Evolutionary conservation across 2,113 vertebrate genomes (phyloP), one percentile per base, ranked within the genome.

Genomic region (Periophthalmodon schlosseri): DNA sequence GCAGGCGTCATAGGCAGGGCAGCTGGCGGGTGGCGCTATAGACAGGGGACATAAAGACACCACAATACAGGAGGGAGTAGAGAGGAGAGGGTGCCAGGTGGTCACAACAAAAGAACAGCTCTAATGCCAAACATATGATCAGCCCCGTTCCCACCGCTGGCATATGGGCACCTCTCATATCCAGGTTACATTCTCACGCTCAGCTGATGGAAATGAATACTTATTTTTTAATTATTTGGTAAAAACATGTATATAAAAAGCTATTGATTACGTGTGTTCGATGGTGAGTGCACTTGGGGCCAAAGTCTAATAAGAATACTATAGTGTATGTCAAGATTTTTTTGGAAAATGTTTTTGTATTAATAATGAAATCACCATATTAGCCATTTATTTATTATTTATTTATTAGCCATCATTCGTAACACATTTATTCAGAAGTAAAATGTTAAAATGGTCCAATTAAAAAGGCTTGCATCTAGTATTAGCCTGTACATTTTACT

Each of bases 1-100:
- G 87, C 88, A 86, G 88, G 86, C 76, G 74, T 86, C 69, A 23
- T 24, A 72, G 82, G 77, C 79, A 69, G 67, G 84, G 88, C 93
- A 94, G 93, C 93, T 93, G 94, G 91, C 80, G 61, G 75, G 83
- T 87, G 84, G 75, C 68, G 70, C 80, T n/a, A 18, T 3, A 44
- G 63, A 65, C 33, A 11, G 33, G 9, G 34, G 34, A 65, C 81
- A 93, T 84, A 92, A 90, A 92, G 90, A 76, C 83, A 82, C 68
- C 87, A 89, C 88, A 93, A 93, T 90, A 84, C 88, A 80, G 84
- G 87, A 89, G 92, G 92, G 92, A 92, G 92, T 91, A 92, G 76
- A 76, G 77, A 84, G 87, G 81, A 88, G 24, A 81, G 87, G 84
- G 80, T 85, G 92, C 87, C 94, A 95, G 94, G 93, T 95, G 93